Conservation (phyloP, 2,888 invertebrate genomes). For the Drosophila peninsularis region DNA sequence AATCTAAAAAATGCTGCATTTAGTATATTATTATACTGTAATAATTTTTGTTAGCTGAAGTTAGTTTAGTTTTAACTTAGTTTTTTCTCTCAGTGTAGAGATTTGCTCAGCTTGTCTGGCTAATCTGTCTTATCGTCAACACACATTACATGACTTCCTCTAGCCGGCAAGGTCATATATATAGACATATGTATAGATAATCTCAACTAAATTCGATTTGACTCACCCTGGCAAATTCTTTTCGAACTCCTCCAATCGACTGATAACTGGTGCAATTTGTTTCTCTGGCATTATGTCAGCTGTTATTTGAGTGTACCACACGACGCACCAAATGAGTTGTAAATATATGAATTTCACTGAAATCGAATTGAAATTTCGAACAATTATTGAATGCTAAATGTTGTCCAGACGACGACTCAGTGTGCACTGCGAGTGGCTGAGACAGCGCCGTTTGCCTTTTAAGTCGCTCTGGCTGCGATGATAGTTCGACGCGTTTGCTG, state of each 20-base stretch:
- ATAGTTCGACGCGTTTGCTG: slow-evolving; percentile 34
- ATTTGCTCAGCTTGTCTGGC: slow-evolving; percentile 3
- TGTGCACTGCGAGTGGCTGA: slow-evolving; percentile 32
- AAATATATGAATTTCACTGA: slow-evolving; percentile 13
- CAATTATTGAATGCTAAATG: slow-evolving; percentile 3
- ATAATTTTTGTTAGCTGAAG: too few species aligned
- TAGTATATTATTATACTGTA: too few species aligned
- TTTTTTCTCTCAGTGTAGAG: not conserved
- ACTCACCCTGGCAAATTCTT: slow-evolving; percentile 82
- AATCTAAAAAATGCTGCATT: too few species aligned
- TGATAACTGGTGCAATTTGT: slow-evolving; percentile 75
- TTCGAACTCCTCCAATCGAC: slow-evolving; percentile 78
- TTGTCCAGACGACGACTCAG: slow-evolving; percentile 20
- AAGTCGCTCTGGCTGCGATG: slow-evolving; percentile 38
- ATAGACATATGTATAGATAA: slow-evolving; percentile 17
- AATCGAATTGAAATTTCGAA: slow-evolving; percentile 2
- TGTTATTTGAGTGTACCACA: not conserved
- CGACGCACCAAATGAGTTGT: slow-evolving; percentile 15
- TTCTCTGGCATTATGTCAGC: slow-evolving; percentile 75
- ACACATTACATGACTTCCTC: slow-evolving; percentile 73
- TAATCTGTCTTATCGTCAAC: slow-evolving; percentile 36
- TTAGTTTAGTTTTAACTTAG: too few species aligned
- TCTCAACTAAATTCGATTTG: slow-evolving; percentile 2
- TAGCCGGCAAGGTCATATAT: slow-evolving; percentile 67
- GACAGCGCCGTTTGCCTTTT: slow-evolving; percentile 23